These are phyloP conservation scores for Drosophila virilis DNA, from an alignment of 1,140 invertebrate genomes.

Conservation along the genomic window DNA sequence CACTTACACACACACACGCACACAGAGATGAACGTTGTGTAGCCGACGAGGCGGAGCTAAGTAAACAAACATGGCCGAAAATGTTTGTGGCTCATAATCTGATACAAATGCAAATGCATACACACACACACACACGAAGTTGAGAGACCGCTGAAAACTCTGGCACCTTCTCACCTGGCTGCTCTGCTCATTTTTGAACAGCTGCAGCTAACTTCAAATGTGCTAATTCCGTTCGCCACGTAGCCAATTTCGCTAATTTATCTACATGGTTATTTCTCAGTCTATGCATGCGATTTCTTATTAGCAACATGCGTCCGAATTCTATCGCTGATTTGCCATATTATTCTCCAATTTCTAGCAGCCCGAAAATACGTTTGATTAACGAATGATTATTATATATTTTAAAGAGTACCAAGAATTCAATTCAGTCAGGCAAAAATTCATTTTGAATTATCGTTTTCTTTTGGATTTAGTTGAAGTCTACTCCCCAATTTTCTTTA, in stretches of 20 bases:
- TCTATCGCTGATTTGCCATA: slow-evolving; percentile 20
- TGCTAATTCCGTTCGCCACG: slow-evolving; percentile 67
- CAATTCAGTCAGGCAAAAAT: too few species aligned
- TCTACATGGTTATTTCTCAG: slow-evolving; percentile 40
- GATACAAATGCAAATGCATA: slow-evolving; percentile 79
- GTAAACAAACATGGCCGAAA: slow-evolving; percentile 84
- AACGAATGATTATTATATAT: too few species aligned
- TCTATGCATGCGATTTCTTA: slow-evolving; percentile 43
- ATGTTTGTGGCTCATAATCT: slow-evolving; percentile 83
- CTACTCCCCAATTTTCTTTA: too few species aligned
- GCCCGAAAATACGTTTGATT: too few species aligned
- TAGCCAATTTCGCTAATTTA: slow-evolving; percentile 60
- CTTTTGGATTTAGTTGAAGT: too few species aligned
- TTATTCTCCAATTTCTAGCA: neutral
- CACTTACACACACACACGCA: slow-evolving; percentile 15
- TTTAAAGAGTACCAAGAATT: too few species aligned
- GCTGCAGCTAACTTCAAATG: slow-evolving; percentile 43
- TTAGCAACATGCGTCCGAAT: slow-evolving; percentile 25
- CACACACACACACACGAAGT: slow-evolving; percentile 34
- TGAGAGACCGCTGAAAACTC: slow-evolving; percentile 32
- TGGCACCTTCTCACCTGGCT: slow-evolving; percentile 57
- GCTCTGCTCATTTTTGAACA: slow-evolving; percentile 35
- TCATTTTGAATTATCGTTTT: too few species aligned
- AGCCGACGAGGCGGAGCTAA: slow-evolving; percentile 81
- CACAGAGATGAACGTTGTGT: slow-evolving; percentile 47